Percentiles rank a stretch among this genome's conserved stretches.
phyloP scores from a whole-genome alignment of 2,113 vertebrate genomes.

The Gallinago undulata region DNA sequence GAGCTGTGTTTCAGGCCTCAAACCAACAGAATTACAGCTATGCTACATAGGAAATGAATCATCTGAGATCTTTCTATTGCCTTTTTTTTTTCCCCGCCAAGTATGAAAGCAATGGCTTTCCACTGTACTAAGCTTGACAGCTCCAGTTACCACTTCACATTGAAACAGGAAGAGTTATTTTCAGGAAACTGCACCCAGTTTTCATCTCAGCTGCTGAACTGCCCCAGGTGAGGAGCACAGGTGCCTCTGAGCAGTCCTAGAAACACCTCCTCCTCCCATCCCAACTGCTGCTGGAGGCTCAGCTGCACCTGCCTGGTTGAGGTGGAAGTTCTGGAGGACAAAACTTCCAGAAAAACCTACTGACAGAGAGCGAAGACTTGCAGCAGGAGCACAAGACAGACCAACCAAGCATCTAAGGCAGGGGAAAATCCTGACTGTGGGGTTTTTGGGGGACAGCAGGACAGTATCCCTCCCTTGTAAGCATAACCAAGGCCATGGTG shows the following conservation, averaged over 20 bases:
- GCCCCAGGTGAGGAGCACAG: not conserved
- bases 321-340: not conserved
- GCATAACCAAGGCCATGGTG: not conserved
- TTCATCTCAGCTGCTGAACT: constrained; percentile 22
- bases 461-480: not conserved
- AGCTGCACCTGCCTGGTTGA: not conserved
- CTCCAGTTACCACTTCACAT: not conserved
- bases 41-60: constrained; percentile 56
- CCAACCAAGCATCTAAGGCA: not conserved
- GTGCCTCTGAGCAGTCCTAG: not conserved
- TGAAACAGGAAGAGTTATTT: constrained; percentile 1
- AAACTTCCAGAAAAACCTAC: accelerated
- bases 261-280: not conserved
- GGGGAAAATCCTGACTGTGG: not conserved
- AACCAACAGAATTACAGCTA: constrained; percentile 56
- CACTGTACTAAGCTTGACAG: not conserved
- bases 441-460: not conserved
- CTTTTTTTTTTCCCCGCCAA: not conserved
- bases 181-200: constrained; percentile 56
- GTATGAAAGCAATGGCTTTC: not conserved
- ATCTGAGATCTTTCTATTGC: constrained; percentile 33
- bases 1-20: not conserved
- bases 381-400: accelerated
- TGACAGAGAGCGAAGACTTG: accelerated
- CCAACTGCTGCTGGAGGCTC: not conserved